phyloP scores from a whole-genome alignment of 2,888 invertebrate genomes.

The Onchidella celtica region DNA sequence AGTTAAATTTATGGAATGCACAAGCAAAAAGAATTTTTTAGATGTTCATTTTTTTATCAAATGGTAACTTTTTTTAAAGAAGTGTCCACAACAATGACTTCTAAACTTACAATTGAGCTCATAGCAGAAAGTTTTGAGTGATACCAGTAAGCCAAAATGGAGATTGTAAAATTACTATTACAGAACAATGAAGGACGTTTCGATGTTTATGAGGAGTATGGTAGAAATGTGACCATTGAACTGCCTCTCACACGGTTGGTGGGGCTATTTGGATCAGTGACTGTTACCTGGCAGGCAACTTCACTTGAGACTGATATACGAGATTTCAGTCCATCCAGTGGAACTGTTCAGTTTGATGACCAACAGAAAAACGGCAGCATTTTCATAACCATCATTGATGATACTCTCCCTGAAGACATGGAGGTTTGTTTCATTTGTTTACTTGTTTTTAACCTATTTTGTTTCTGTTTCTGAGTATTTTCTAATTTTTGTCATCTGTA shows the following conservation, averaged over 20 bases:
- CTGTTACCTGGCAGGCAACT: constrained; percentile 74
- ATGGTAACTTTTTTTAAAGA: no score
- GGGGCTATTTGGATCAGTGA: constrained; percentile 70
- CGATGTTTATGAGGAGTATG: constrained; percentile 75
- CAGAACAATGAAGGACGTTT: constrained; percentile 77
- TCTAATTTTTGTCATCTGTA: no score
- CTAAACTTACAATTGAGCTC: no score
- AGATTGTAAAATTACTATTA: no score
- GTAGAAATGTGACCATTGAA: constrained; percentile 63
- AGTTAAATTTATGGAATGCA: no score
- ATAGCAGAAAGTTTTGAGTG: no score
- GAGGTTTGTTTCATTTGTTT: constrained; percentile 70
- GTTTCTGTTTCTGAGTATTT: background rate
- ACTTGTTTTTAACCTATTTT: no score
- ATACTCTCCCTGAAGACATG: constrained; percentile 70
- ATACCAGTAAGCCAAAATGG: no score
- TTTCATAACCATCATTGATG: constrained; percentile 73
- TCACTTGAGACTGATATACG: constrained; percentile 70
- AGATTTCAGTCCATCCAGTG: constrained; percentile 73
- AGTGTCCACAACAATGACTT: no score
- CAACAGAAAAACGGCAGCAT: constrained; percentile 68
- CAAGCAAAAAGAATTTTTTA: no score
- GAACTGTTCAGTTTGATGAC: constrained; percentile 68
- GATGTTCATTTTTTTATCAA: no score
- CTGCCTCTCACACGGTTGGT: constrained; percentile 68